Evolutionary conservation across 2,797 vertebrate species (phyloP).

Genomic region (Microtus californicus): DNA sequence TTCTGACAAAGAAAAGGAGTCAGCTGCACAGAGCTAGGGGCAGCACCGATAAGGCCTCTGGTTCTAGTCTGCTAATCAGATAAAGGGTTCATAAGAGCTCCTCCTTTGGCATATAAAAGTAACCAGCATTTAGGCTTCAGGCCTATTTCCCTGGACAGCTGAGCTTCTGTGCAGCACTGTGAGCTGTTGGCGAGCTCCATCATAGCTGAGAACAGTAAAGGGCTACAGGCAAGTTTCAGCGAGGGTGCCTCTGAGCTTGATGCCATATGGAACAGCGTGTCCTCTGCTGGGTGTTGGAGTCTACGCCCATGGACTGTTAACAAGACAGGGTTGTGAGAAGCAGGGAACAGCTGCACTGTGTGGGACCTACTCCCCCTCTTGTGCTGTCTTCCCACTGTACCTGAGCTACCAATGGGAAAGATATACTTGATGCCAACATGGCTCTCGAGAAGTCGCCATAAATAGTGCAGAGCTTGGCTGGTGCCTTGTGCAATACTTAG

Average conservation of each 20-base stretch:
- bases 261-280: background rate
- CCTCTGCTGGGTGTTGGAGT: background rate
- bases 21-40: background rate
- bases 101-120: background rate
- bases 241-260: background rate
- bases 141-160: slow-evolving; percentile 48
- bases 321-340: background rate
- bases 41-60: background rate
- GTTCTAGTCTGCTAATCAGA: background rate
- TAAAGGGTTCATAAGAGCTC: background rate
- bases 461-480: background rate
- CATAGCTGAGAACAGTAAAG: background rate
- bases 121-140: slow-evolving; percentile 25
- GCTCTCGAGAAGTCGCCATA: background rate
- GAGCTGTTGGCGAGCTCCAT: background rate
- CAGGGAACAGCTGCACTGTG: background rate
- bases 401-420: background rate
- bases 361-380: background rate
- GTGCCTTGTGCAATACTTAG: background rate
- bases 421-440: background rate
- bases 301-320: background rate
- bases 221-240: background rate
- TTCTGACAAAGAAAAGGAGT: background rate
- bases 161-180: slow-evolving; percentile 23
- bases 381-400: background rate